Conservation (phyloP, 2,797 vertebrate species). For the Pempheris klunzingeri region DNA sequence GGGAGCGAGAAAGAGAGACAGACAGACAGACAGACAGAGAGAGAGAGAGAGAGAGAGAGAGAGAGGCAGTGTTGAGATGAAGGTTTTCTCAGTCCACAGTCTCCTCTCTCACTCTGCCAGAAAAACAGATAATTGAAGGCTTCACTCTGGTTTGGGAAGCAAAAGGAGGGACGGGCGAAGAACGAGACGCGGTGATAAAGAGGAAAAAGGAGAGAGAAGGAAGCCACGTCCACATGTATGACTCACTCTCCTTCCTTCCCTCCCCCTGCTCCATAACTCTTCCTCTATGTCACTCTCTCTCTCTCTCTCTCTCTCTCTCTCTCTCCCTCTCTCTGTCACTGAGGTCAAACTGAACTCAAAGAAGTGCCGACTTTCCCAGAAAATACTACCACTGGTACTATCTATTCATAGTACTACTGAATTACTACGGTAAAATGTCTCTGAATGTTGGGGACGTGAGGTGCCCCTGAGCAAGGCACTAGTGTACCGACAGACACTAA, state of each 20-base stretch:
- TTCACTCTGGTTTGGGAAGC: slow-evolving; percentile 61
- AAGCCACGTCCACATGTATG: slow-evolving; percentile 81
- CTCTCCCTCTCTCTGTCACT: slow-evolving; percentile 59
- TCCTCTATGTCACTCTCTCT: slow-evolving; percentile 40
- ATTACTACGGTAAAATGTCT: neutral
- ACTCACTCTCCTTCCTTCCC: slow-evolving; percentile 66
- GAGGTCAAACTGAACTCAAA: slow-evolving; percentile 72
- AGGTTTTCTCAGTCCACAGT: slow-evolving; percentile 1
- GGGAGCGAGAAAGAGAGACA: slow-evolving; percentile 19
- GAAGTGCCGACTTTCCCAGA: slow-evolving; percentile 35
- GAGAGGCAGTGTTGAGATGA: slow-evolving; percentile 18
- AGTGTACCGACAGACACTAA: neutral
- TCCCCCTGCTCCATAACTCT: slow-evolving; percentile 57
- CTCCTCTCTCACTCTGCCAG: slow-evolving; percentile 35
- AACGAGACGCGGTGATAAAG: slow-evolving; percentile 24
- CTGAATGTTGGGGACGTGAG: neutral
- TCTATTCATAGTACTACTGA: neutral
- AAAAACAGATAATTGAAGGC: slow-evolving; percentile 77
- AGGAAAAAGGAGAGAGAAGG: slow-evolving; percentile 32
- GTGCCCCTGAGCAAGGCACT: slow-evolving; percentile 21
- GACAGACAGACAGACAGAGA: neutral
- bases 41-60: slow-evolving; percentile 8
- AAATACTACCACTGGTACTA: neutral
- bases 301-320: slow-evolving; percentile 8
- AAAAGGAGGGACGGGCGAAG: slow-evolving; percentile 33